Percentiles rank a stretch among this genome's conserved stretches.
These are phyloP conservation scores for Galerucella nymphaeae DNA, from an alignment of 2,888 invertebrate species.

Conservation along the genomic window DNA sequence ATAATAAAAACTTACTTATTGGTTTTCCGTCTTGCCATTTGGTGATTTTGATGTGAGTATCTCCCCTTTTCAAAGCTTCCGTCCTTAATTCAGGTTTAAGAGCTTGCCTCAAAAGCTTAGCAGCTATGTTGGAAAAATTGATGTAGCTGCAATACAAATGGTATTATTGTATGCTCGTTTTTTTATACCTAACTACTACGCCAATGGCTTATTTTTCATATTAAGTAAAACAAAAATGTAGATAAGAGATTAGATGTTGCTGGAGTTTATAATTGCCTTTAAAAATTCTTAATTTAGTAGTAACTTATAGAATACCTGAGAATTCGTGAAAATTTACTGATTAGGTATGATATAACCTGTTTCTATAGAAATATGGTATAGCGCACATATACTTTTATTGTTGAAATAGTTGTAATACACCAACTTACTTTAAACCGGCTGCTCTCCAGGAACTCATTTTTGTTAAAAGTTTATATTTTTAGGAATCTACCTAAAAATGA, in stretches of 20 bases:
- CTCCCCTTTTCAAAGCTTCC: constrained; percentile 82
- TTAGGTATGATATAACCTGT: neutral
- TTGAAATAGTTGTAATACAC: neutral
- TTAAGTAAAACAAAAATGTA: too few relatives aligned
- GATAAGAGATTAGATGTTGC: neutral
- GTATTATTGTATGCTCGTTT: neutral
- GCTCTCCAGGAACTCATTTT: constrained; percentile 86
- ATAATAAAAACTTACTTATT: constrained; percentile 73
- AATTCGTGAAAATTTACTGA: too few relatives aligned
- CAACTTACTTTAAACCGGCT: constrained; percentile 83
- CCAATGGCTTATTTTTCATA: too few relatives aligned
- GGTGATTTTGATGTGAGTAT: constrained; percentile 82
- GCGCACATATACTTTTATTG: neutral
- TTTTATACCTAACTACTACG: too few relatives aligned
- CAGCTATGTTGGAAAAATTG: constrained; percentile 95
- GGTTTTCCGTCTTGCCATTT: constrained; percentile 92
- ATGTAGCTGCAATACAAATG: constrained; percentile 80
- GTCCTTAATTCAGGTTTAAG: constrained; percentile 79
- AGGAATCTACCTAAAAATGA: neutral
- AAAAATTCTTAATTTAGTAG: too few relatives aligned
- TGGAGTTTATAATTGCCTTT: neutral
- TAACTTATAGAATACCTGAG: too few relatives aligned
- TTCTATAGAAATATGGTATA: constrained; percentile 3
- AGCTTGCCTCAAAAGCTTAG: constrained; percentile 81
- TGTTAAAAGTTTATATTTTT: constrained; percentile 35